phyloP scores from a whole-genome alignment of 64 coral and sea anemone genomes.

The Platygyra sinensis region DNA sequence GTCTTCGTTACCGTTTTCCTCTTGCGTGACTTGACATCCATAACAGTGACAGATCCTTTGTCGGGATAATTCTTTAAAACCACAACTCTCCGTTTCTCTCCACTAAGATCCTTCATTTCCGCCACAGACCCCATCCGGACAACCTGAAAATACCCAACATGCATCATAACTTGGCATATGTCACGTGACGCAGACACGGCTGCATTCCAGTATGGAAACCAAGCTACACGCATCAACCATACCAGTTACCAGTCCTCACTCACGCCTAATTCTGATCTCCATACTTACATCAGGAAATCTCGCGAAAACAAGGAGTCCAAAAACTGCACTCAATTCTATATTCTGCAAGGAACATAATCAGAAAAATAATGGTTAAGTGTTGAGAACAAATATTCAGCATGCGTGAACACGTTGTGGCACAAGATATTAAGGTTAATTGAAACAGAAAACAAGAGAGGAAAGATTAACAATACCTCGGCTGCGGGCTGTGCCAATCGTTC shows the following conservation, averaged over 20 bases:
- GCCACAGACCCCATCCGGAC: constrained; percentile 84
- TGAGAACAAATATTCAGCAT: not conserved
- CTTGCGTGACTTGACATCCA: constrained; percentile 83
- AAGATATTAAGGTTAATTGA: no score
- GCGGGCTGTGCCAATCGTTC: constrained; percentile 52
- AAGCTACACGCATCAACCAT: not conserved
- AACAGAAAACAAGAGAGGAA: no score
- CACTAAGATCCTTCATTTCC: constrained; percentile 75
- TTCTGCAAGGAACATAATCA: constrained; percentile 23
- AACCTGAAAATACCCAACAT: constrained; percentile 48
- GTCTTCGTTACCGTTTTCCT: constrained; percentile 78
- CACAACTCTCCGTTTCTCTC: constrained; percentile 78
- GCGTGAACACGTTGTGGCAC: no score
- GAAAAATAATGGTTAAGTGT: not conserved
- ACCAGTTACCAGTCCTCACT: not conserved
- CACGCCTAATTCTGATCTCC: not conserved
- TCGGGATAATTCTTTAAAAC: constrained; percentile 84
- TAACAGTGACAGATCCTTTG: constrained; percentile 78
- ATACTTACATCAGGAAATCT: constrained; percentile 97
- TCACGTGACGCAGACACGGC: no score
- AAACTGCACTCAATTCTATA: constrained; percentile 72
- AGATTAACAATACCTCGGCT: constrained; percentile 25
- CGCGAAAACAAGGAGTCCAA: constrained; percentile 93
- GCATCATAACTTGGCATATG: not conserved
- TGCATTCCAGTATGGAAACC: not conserved